Conservation (phyloP, 2,113 vertebrate genomes). For the Phrynosoma platyrhinos region DNA sequence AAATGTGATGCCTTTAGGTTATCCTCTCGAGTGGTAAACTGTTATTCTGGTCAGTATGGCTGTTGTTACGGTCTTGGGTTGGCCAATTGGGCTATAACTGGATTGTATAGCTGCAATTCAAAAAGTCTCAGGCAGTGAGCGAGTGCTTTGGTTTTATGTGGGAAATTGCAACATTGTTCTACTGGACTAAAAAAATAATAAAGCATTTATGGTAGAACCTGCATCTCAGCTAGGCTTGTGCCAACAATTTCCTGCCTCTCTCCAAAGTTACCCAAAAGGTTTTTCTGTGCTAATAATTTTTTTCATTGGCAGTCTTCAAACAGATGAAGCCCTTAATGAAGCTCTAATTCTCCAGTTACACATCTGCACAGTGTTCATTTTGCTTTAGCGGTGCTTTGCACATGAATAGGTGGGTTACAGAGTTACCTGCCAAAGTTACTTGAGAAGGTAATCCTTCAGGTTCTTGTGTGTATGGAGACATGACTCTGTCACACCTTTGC, state of each 20-base stretch:
- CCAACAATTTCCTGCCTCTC: neutral
- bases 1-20: neutral
- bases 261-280: neutral
- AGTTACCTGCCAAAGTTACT: neutral
- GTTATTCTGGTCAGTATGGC: neutral
- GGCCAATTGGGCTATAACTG: neutral
- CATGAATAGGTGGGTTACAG: neutral
- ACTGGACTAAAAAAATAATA: slow-evolving; percentile 66
- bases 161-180: slow-evolving; percentile 74
- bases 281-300: neutral
- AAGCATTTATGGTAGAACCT: slow-evolving; percentile 43
- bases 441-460: neutral
- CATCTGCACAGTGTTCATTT: neutral
- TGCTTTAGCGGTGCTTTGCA: neutral
- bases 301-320: neutral
- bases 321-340: neutral
- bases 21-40: neutral
- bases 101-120: slow-evolving; percentile 7
- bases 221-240: slow-evolving; percentile 13
- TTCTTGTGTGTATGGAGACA: neutral
- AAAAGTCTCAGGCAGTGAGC: slow-evolving; percentile 27
- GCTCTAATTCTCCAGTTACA: slow-evolving; percentile 32
- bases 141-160: slow-evolving; percentile 44
- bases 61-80: neutral
- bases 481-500: neutral